Evolutionary conservation across 2,113 vertebrate species (phyloP).

Genomic region (Conger conger): DNA sequence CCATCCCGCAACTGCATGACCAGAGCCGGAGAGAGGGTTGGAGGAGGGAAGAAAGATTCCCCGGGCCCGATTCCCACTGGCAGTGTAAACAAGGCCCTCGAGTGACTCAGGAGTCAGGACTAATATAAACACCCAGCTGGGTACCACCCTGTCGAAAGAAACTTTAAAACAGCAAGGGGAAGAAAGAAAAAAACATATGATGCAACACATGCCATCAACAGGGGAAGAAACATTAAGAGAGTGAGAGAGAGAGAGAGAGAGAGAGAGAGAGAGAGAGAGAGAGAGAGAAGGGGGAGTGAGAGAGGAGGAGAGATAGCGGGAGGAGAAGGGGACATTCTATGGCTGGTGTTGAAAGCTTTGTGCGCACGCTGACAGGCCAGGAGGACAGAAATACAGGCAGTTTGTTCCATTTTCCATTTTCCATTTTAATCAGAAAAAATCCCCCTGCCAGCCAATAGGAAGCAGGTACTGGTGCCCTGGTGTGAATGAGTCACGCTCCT

Average conservation of each 20-base stretch:
- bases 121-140: constrained; percentile 78
- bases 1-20: neutral
- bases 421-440: no score
- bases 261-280: neutral
- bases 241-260: constrained; percentile 22
- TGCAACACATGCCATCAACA: constrained; percentile 57
- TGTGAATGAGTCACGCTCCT: no score
- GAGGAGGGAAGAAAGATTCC: constrained; percentile 44
- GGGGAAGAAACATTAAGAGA: constrained; percentile 35
- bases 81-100: constrained; percentile 65
- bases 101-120: constrained; percentile 76
- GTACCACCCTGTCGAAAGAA: constrained; percentile 69
- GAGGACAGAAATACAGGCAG: no score
- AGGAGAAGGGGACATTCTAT: constrained; percentile 39
- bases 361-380: no score
- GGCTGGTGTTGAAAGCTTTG: neutral
- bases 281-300: no score
- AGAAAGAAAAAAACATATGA: constrained; percentile 43
- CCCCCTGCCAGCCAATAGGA: no score
- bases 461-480: no score
- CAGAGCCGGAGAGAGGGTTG: neutral
- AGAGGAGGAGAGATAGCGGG: constrained; percentile 26
- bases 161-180: constrained; percentile 49
- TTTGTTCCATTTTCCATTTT: no score
- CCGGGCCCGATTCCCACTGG: constrained; percentile 57